Conservation (phyloP, 2,113 vertebrate genomes). For the Greenwoodochromis staneri region DNA sequence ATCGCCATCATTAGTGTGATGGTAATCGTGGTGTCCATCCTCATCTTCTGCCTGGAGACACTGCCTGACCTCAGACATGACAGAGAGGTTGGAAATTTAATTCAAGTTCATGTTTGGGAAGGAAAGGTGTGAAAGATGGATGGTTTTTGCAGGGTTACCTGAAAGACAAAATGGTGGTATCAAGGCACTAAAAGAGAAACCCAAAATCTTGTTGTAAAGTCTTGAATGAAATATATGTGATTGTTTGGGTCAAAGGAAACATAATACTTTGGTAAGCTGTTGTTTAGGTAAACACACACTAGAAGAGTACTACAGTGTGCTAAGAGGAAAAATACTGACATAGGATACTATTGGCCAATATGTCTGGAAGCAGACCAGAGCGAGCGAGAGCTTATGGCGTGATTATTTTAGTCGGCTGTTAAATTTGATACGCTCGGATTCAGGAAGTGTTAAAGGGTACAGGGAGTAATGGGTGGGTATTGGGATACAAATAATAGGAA, state of each 20-base stretch:
- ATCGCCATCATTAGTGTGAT: conserved; percentile 89
- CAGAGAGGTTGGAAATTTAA: conserved; percentile 73
- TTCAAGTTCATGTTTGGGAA: background rate
- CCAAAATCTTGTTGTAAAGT: background rate
- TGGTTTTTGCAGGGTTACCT: background rate
- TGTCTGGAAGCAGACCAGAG: conserved; percentile 29
- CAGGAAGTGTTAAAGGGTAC: conserved; percentile 37
- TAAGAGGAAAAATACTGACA: conserved; percentile 43
- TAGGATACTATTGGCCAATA: conserved; percentile 24
- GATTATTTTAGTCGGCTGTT: conserved; percentile 64
- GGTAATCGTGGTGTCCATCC: conserved; percentile 89
- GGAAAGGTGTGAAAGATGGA: background rate
- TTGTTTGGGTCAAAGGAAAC: conserved; percentile 13
- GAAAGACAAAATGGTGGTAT: background rate
- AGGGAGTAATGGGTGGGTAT: background rate
- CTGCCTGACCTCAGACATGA: conserved; percentile 84
- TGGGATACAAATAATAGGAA: conserved; percentile 18
- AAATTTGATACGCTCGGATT: conserved; percentile 54
- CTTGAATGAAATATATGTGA: conserved; percentile 9
- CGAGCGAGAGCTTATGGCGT: background rate
- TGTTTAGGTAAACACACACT: conserved; percentile 50
- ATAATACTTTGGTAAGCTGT: conserved; percentile 17
- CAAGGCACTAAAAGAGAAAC: background rate
- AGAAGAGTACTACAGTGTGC: conserved; percentile 39
- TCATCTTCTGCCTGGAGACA: conserved; percentile 92